phyloP scores from a whole-genome alignment of 1,140 invertebrate species.

The Eupeodes corollae region DNA sequence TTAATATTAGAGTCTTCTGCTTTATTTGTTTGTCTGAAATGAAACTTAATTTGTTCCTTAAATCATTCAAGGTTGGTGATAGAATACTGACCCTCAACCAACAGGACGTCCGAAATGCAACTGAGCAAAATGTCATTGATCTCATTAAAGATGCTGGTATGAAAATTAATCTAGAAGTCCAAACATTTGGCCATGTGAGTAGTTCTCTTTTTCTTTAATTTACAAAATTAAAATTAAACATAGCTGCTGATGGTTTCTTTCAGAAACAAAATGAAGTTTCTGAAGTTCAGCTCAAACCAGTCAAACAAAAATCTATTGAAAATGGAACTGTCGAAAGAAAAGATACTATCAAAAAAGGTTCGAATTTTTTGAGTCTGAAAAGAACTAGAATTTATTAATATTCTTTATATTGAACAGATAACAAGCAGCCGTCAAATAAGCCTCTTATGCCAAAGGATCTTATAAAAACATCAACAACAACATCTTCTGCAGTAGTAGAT shows the following conservation, averaged over 20 bases:
- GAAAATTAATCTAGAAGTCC: slow-evolving; percentile 83
- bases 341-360: too few species aligned
- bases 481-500: background rate
- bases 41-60: background rate
- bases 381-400: too few species aligned
- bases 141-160: slow-evolving; percentile 85
- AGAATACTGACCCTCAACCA: slow-evolving; percentile 88
- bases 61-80: slow-evolving; percentile 62
- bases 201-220: background rate
- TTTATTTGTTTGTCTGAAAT: background rate
- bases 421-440: background rate
- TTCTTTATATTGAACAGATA: too few species aligned
- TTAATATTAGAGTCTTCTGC: slow-evolving; percentile 27
- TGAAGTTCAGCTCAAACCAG: too few species aligned
- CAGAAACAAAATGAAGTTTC: background rate
- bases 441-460: background rate
- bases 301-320: too few species aligned
- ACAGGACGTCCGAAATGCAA: slow-evolving; percentile 75
- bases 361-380: too few species aligned
- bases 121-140: slow-evolving; percentile 91
- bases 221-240: background rate
- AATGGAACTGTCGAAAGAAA: too few species aligned
- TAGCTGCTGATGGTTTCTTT: slow-evolving; percentile 12
- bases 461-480: slow-evolving; percentile 23
- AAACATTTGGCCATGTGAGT: slow-evolving; percentile 53